These are phyloP conservation scores for Pseudococcus jackbeardsleyi DNA, from an alignment of 2,888 invertebrate species.

Conservation along the genomic window DNA sequence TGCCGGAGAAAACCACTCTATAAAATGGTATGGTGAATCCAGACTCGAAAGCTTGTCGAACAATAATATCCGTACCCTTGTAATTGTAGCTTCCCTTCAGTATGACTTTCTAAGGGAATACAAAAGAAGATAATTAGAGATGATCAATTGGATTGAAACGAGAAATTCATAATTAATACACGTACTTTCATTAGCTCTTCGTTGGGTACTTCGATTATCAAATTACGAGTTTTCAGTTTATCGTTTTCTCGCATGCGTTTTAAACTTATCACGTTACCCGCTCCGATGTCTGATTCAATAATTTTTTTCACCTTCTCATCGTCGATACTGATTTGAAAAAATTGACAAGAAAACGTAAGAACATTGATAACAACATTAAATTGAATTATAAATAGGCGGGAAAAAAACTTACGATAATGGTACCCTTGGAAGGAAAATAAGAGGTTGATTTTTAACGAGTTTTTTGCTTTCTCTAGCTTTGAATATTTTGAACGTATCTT, in stretches of 20 bases:
- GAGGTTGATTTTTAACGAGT: not conserved
- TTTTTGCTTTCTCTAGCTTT: constrained; percentile 42
- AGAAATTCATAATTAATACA: not conserved
- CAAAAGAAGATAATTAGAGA: not conserved
- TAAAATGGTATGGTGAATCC: constrained; percentile 16
- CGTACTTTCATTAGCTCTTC: constrained; percentile 31
- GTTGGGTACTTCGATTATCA: not conserved
- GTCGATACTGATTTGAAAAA: not conserved
- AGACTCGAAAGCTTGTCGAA: constrained; percentile 57
- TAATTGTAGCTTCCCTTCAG: constrained; percentile 4
- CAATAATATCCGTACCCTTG: not conserved
- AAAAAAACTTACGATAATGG: constrained; percentile 32
- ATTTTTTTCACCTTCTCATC: not conserved
- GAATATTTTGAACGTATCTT: not conserved
- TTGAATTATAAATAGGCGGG: not conserved
- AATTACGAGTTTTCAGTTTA: constrained; percentile 3
- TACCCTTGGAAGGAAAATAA: constrained; percentile 51
- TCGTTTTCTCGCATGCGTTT: not conserved
- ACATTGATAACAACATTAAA: not conserved
- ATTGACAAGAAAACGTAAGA: not conserved
- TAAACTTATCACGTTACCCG: not conserved
- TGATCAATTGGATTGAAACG: not conserved
- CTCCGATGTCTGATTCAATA: constrained; percentile 4
- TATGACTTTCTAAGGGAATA: not conserved
- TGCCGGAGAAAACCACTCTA: not conserved